These are phyloP conservation scores for Distichodus sexfasciatus DNA, from an alignment of 2,797 vertebrate species.

Conservation along the genomic window DNA sequence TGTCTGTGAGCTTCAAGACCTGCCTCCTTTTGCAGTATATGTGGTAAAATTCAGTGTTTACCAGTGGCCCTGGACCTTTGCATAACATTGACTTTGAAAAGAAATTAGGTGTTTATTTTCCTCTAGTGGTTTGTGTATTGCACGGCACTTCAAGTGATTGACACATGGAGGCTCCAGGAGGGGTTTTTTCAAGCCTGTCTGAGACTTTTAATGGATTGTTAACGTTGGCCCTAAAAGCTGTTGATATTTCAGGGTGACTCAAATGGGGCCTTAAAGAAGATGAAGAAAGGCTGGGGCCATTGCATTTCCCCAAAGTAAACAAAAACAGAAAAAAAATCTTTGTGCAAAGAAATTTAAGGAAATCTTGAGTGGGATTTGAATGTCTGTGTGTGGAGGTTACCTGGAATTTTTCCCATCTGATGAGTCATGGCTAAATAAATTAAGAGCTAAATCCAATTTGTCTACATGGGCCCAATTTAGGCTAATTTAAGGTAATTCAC, in stretches of 20 bases:
- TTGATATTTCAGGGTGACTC: slow-evolving; percentile 47
- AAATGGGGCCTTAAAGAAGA: slow-evolving; percentile 36
- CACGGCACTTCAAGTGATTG: slow-evolving; percentile 17
- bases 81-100: slow-evolving; percentile 21
- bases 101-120: slow-evolving; percentile 23
- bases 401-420: slow-evolving; percentile 36
- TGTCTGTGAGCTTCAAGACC: not conserved
- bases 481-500: slow-evolving; percentile 57
- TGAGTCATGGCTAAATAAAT: slow-evolving; percentile 45
- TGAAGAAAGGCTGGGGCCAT: slow-evolving; percentile 27
- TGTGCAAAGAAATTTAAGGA: slow-evolving; percentile 39
- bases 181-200: slow-evolving; percentile 39
- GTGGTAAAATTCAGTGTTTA: slow-evolving; percentile 15
- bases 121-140: slow-evolving; percentile 37
- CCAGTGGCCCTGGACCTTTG: not conserved
- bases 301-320: slow-evolving; percentile 46
- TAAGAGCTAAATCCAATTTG: slow-evolving; percentile 39
- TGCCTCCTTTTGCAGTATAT: not conserved
- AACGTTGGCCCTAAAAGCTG: slow-evolving; percentile 44
- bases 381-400: slow-evolving; percentile 7
- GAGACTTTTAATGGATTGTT: slow-evolving; percentile 48
- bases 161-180: slow-evolving; percentile 28
- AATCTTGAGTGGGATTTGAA: slow-evolving; percentile 30
- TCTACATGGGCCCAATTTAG: slow-evolving; percentile 44
- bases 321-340: slow-evolving; percentile 41